Evolutionary conservation across 2,888 invertebrate genomes (phyloP), one percentile per base, ranked within the genome.

Genomic region (Automeris io): DNA sequence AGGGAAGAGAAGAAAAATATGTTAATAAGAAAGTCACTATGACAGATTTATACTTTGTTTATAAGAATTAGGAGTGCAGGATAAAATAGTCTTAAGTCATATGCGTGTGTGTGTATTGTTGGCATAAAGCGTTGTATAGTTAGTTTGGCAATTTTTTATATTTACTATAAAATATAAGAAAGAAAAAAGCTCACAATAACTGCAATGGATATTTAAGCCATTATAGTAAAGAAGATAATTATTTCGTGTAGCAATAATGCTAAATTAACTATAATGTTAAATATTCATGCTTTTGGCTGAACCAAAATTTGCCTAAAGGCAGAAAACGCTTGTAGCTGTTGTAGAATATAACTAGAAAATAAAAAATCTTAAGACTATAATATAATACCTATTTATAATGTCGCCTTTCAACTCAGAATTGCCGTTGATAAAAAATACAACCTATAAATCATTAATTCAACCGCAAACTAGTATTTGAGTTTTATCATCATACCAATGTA

Each of bases 1-100:
- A 45, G 54, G 69, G 68, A 57, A 52, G 54, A 54, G 52, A 57
- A 68, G 58, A 70, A 61, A 67, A 66, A 65, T 72, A 51, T 29
- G 33, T 46, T 61, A 66, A 65, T 74, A 58, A 78, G 70, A 73
- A 51, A 61, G 54, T 54, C 25, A 32, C 31, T 7, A 31, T 41
- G 16, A 8, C 8, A 16, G 8, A 16, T 4, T 26, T 16, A 11
- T 37, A 22, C 16, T 18, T 7, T 16, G 6, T 34, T 24, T 6
- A 7, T 18, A 23, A 19, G 18, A 18, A 18, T 13, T 12, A 24
- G 5, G 9, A 31, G 8, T 37, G 43, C 41, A 43, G 40, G 42
- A 35, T 37, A 37, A 29, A 29, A 16, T 26, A 7, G 26, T 6
- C 26, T 12, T 13, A 29, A 4, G 16, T n/a, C n/a, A n/a, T n/a